These are phyloP conservation scores for Perodicticus potto DNA, from an alignment of 2,797 vertebrate species.

Conservation along the genomic window DNA sequence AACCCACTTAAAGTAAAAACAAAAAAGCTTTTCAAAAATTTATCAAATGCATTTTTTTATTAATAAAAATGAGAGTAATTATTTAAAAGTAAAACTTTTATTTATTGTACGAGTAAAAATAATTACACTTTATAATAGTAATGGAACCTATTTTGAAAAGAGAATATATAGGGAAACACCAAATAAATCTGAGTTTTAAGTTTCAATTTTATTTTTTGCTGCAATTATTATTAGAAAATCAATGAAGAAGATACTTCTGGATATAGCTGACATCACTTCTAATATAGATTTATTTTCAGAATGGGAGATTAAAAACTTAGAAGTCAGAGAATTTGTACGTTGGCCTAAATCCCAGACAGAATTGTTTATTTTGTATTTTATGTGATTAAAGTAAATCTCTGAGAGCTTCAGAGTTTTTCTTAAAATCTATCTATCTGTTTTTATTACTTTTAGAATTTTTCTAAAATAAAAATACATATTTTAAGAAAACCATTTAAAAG, in stretches of 20 bases:
- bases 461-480: not conserved
- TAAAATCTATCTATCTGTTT: constrained; percentile 8
- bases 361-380: constrained; percentile 47
- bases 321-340: not conserved
- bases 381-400: not conserved
- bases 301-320: constrained; percentile 26
- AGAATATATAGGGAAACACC: not conserved
- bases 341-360: not conserved
- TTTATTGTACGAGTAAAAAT: not conserved
- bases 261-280: not conserved
- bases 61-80: not conserved
- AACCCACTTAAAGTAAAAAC: not conserved
- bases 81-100: not conserved
- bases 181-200: not conserved
- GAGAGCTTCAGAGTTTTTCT: not conserved
- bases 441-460: constrained; percentile 1
- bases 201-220: constrained; percentile 8
- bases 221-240: not conserved
- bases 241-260: not conserved
- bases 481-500: constrained; percentile 10
- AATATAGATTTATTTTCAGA: not conserved
- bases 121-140: not conserved
- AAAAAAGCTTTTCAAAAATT: not conserved
- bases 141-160: constrained; percentile 19
- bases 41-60: not conserved